Percentiles rank a stretch among this genome's conserved stretches.
Evolutionary conservation across 2,888 invertebrate species (phyloP).

Genomic region (Ophion ventricosus): DNA sequence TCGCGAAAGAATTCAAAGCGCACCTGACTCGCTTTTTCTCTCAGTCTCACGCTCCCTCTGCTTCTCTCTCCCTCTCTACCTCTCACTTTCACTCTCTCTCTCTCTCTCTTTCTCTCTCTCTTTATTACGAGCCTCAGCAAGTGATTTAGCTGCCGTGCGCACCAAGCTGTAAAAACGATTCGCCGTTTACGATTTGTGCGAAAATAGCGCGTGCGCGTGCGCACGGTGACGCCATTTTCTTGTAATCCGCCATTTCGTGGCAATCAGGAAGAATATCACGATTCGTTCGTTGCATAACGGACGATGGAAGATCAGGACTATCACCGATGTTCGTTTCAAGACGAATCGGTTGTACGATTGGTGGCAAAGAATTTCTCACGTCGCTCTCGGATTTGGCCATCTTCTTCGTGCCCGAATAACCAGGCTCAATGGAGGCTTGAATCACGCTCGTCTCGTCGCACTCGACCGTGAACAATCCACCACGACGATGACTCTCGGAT

Average conservation of each 20-base stretch:
- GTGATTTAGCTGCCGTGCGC: conserved; percentile 61
- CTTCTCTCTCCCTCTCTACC: not conserved
- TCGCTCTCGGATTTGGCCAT: conserved; percentile 77
- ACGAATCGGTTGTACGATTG: conserved; percentile 68
- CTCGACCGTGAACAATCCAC: conserved; percentile 62
- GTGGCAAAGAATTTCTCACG: conserved; percentile 64
- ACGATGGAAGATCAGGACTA: conserved; percentile 63
- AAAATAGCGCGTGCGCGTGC: conserved; percentile 79
- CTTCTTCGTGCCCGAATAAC: conserved; percentile 67
- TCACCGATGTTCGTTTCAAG: conserved; percentile 77
- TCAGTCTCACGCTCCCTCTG: not conserved
- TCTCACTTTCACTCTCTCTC: not conserved
- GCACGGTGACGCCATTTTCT: conserved; percentile 66
- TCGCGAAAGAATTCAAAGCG: not conserved
- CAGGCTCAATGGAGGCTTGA: conserved; percentile 29
- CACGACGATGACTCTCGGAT: conserved; percentile 75
- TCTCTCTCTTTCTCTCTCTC: not conserved
- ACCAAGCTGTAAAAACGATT: conserved; percentile 70
- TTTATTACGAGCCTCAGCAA: conserved; percentile 7
- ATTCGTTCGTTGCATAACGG: conserved; percentile 39
- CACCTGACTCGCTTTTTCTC: too few relatives aligned
- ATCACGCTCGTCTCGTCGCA: conserved; percentile 58
- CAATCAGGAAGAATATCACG: not conserved
- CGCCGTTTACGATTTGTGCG: conserved; percentile 76
- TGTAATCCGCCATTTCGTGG: conserved; percentile 40